A percentile compares a stretch with the other conserved stretches of the same genome.
phyloP scores from a whole-genome alignment of 1,140 invertebrate genomes.

The Cydia splendana region DNA sequence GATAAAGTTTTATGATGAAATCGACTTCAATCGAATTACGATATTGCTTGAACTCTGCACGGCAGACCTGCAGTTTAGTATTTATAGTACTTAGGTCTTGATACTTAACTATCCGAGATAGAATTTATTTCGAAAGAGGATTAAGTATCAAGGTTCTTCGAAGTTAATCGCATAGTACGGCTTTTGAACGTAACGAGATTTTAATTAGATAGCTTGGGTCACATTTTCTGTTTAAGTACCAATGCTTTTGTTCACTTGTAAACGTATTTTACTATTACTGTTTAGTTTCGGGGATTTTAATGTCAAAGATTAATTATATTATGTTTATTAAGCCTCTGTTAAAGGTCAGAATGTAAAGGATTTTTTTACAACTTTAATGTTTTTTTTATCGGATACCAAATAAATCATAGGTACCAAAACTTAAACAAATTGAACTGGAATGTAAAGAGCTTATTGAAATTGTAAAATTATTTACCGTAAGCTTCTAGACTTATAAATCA shows the following conservation, averaged over 20 bases:
- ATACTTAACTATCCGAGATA: neutral
- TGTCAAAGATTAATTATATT: neutral
- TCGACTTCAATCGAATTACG: constrained; percentile 13
- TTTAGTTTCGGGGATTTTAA: neutral
- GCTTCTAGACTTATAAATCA: neutral
- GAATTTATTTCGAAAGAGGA: neutral
- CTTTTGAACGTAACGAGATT: constrained; percentile 12
- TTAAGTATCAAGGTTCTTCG: constrained; percentile 17
- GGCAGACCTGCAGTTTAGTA: constrained; percentile 16
- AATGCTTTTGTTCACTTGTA: constrained; percentile 10
- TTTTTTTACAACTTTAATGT: too few species aligned
- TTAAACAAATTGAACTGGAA: neutral
- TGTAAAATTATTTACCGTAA: neutral
- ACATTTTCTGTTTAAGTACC: neutral
- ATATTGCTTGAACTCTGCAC: neutral
- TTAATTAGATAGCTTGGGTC: constrained; percentile 12
- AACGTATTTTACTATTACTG: neutral
- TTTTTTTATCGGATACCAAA: neutral
- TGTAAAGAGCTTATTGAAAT: neutral
- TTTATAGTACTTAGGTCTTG: neutral
- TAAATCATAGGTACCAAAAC: neutral
- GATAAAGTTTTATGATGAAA: constrained; percentile 14
- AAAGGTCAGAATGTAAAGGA: too few species aligned
- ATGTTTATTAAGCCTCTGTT: neutral
- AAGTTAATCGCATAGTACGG: constrained; percentile 3